phyloP scores from a whole-genome alignment of 2,797 vertebrate genomes.

The Helicolenus hilgendorfi region DNA sequence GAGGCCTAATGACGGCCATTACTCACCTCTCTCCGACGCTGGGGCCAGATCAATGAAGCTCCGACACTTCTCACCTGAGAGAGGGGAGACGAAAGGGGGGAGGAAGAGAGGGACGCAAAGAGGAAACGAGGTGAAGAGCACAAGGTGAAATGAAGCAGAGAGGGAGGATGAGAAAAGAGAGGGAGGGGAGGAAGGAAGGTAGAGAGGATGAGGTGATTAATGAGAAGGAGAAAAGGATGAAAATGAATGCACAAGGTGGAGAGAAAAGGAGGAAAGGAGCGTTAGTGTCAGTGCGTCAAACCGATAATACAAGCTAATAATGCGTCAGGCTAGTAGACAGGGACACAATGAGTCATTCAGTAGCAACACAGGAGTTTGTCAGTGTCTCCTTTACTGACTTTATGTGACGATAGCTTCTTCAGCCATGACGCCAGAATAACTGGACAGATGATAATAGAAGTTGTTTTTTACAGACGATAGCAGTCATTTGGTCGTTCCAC shows the following conservation, averaged over 20 bases:
- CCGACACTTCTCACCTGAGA: conserved; percentile 97
- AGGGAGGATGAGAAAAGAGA: neutral
- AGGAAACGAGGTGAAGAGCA: conserved; percentile 17
- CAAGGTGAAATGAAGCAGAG: conserved; percentile 42
- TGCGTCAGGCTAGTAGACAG: neutral
- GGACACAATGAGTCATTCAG: too few species aligned
- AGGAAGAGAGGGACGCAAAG: neutral
- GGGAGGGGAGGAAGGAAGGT: too few species aligned
- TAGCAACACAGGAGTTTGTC: too few species aligned
- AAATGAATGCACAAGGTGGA: neutral
- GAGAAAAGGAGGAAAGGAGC: conserved; percentile 10
- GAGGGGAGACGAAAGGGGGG: neutral
- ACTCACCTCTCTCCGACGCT: conserved; percentile 97
- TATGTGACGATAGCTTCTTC: too few species aligned
- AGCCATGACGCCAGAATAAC: too few species aligned
- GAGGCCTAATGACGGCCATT: conserved; percentile 78
- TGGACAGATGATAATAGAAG: too few species aligned
- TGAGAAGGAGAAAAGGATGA: neutral
- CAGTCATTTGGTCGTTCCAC: neutral
- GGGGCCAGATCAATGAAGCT: conserved; percentile 99
- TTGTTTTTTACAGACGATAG: too few species aligned
- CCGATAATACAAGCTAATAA: neutral
- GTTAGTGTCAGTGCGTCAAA: conserved; percentile 26
- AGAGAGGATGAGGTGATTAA: conserved; percentile 19
- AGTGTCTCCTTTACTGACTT: too few species aligned